Evolutionary conservation across 1,140 invertebrate genomes (phyloP), one percentile per base, ranked within the genome.

Genomic region (Pemphigus obesinymphae): DNA sequence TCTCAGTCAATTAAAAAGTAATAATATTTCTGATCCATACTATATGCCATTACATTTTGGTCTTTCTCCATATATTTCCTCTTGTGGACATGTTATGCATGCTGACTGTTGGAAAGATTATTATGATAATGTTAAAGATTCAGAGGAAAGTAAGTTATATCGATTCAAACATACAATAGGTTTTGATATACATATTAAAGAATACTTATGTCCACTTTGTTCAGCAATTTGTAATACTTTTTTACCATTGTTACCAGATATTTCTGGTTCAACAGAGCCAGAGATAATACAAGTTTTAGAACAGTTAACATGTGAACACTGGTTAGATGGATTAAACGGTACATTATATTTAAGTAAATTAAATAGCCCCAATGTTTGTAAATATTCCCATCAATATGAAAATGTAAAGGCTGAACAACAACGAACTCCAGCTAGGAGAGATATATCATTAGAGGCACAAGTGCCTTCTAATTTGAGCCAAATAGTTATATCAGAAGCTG

Each of bases 81-180:
- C 95, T n/a, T 99, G 98, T 88, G 97, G 97, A 5, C 98, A 99
- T 87, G 93, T 96, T 3, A 98, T 99, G 95, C 98, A 99, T 88
- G 92, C 93, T 80, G 88, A 91, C 83, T 99, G 98, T 88, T 99
- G 96, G 95, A 90, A 94, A 85, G 94, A 94, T 87, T 97, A 97
- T 87, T 95, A 95, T 85, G 93, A 96, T 83, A 94, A 92, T 83
- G 93, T 98, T 61, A 88, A 94, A 20, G 89, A 91, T 13, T 94
- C 95, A 86, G 97, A 99, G 87, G 92, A 94, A 84, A 88, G 94
- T 50, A 91, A 97, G 53, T 94, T 95, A 0, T 94, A 93, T 84
- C 90, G 96, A 53, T 89, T 93, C 53, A 90, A 95, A 7, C 92
- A 95, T 82, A 93, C 93, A 23, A 90, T 92, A 0, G 95, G 93